These are phyloP conservation scores for Drosophila micromelanica DNA, from an alignment of 1,140 invertebrate species.

Conservation along the genomic window DNA sequence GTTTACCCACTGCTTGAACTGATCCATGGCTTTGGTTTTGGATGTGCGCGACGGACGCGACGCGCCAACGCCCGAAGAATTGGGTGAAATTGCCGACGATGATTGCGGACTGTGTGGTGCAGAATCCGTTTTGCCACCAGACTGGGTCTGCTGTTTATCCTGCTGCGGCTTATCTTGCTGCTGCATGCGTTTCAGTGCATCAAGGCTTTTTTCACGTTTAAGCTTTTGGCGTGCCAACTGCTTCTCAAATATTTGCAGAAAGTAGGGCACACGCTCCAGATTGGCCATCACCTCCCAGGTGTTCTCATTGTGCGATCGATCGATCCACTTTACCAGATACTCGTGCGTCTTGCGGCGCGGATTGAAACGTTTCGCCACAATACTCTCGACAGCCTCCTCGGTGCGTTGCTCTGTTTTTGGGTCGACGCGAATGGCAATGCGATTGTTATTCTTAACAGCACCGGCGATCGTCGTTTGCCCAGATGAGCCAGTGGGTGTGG, in stretches of 20 bases:
- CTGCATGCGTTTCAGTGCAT: conserved; percentile 83
- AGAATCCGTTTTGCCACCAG: conserved; percentile 19
- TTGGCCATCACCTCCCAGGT: conserved; percentile 92
- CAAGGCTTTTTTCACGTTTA: conserved; percentile 85
- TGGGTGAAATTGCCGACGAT: conserved; percentile 53
- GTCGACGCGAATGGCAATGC: conserved; percentile 73
- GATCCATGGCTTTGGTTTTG: conserved; percentile 91
- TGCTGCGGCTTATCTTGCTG: conserved; percentile 55
- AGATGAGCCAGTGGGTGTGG: conserved; percentile 29
- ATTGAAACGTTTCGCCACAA: conserved; percentile 92
- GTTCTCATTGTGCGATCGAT: conserved; percentile 89
- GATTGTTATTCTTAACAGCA: conserved; percentile 61
- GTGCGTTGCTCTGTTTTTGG: conserved; percentile 74
- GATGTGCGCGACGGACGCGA: conserved; percentile 90
- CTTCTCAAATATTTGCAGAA: conserved; percentile 92
- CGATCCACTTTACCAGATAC: conserved; percentile 93
- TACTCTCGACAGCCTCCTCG: conserved; percentile 88
- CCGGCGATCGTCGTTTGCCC: conserved; percentile 6
- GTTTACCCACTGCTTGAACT: conserved; percentile 91
- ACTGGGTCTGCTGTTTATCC: conserved; percentile 14
- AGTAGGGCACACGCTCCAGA: conserved; percentile 89
- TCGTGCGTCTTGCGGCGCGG: conserved; percentile 90
- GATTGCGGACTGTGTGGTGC: conserved; percentile 50
- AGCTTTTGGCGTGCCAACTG: conserved; percentile 91
- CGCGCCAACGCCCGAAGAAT: conserved; percentile 24